Evolutionary conservation across 2,113 vertebrate genomes (phyloP), one percentile per base, ranked within the genome.

Genomic region (Lophotis ruficrista): DNA sequence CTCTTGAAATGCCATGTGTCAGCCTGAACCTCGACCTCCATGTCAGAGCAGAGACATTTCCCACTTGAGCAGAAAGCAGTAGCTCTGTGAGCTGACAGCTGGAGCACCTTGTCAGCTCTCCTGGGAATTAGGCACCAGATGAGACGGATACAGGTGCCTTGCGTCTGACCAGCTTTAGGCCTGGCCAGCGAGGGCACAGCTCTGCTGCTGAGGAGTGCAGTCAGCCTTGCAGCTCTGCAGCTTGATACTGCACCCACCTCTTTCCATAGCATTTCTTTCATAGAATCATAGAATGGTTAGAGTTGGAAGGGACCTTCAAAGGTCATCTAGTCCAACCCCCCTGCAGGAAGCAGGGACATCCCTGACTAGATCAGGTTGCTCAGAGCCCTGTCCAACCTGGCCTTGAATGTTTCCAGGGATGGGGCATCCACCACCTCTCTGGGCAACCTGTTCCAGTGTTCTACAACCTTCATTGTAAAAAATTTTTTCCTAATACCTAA

Each of bases 61-160:
- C 43, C 31, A 35, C 31, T 47, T 28, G 35, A 91, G 69, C 30
- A 53, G 45, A 71, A 86, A 51, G 71, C 72, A 22, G n/a, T 7
- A 41, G n/a, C 43, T 45, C 25, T 3, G 1, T 35, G 48, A 76
- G 22, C 69, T 75, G 72, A 21, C 48, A 50, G 62, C 82, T 72
- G 69, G 57, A 78, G 56, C 47, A 27, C 38, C 23, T 58, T 35
- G 47, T 62, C 51, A 62, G 1, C 38, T n/a, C 15, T 58, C 45
- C 27, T n/a, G 72, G 77, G 85, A 62, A 31, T 58, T 25, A 23
- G 33, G 45, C 21, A 6, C 35, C 41, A 51, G 31, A 61, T 53
- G 25, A 71, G 56, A 51, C 19, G 48, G 35, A 14, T 31, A 38
- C 47, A 14, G 0, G 0, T 75, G 27, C 31, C 8, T 56, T 37